Conservation (phyloP, 2,888 invertebrate genomes). For the Baccha elongata region DNA sequence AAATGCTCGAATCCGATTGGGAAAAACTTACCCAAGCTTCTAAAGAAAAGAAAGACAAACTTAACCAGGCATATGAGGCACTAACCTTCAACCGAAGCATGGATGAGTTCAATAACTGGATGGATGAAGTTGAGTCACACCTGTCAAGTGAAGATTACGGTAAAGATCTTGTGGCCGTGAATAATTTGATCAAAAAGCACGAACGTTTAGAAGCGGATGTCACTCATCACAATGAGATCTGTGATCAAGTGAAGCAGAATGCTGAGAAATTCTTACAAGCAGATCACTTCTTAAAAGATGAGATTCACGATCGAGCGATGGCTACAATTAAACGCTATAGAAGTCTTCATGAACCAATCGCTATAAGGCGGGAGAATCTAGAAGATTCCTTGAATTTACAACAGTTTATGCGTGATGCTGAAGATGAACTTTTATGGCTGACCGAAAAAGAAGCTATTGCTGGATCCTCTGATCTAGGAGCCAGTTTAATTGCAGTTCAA, state of each 20-base stretch:
- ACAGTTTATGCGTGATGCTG: conserved; percentile 94
- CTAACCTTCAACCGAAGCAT: conserved; percentile 92
- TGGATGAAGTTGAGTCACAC: conserved; percentile 92
- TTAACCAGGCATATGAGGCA: conserved; percentile 96
- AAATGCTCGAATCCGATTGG: conserved; percentile 94
- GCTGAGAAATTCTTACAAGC: conserved; percentile 90
- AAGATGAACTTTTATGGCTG: conserved; percentile 97
- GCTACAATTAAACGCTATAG: conserved; percentile 88
- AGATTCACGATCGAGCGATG: conserved; percentile 90
- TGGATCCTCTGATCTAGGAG: conserved; percentile 88
- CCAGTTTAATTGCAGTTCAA: conserved; percentile 89
- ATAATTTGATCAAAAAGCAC: conserved; percentile 91
- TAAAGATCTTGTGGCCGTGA: conserved; percentile 93
- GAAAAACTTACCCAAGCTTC: conserved; percentile 91
- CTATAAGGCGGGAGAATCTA: conserved; percentile 94
- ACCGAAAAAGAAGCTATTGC: conserved; percentile 89
- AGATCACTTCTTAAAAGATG: conserved; percentile 94
- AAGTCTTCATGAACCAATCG: conserved; percentile 93
- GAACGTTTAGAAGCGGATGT: conserved; percentile 93
- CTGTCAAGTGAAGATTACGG: conserved; percentile 85
- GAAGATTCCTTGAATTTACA: conserved; percentile 94
- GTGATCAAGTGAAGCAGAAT: conserved; percentile 90
- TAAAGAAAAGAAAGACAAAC: conserved; percentile 90
- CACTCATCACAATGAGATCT: conserved; percentile 91
- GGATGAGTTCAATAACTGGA: conserved; percentile 97